Base-by-base conservation (phyloP, 2,113 vertebrate species). In the Hyperopisus bebe region DNA sequence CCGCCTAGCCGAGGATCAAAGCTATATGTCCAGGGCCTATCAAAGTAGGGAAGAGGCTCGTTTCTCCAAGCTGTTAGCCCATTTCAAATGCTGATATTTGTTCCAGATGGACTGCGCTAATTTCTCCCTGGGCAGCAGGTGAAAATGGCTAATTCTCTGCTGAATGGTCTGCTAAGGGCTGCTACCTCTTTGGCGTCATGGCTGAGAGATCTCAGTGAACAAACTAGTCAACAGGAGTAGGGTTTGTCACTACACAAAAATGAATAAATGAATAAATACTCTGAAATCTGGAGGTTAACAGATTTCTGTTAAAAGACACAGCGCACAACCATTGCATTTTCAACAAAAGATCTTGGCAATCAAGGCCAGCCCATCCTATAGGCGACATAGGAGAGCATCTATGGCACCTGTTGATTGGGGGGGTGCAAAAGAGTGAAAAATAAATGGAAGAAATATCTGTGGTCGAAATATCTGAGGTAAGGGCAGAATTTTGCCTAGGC, bases 1-100 rank as follows among this genome's bases (percentile, higher is more conserved):
- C 47, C 35, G 27, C 55, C 87, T 89, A 88, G 77, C 53, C 8
- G 6, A 50, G 62, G 80, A 90, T 90, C 87, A 90, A 66, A 90
- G 90, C 53, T 50, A 27, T 51, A 42, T 46, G 35, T 85, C 80
- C 62, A 24, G 39, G 88, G 53, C 55, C 87, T 46, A 85, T 80
- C 7, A 80, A 51, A 90, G 87, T 27, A 74, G 42, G 77, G 74
- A 86, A 44, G 66, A 84, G 70, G 39, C 90, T 70, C 48, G 24
- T 90, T 88, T 85, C 53, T 39, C 83, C 50, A 55, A 27, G 44
- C 80, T 13, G 53, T 77, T 31, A 10, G 58, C 21, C 55, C 17
- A 19, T 85, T 83, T 44, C 35, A 39, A 50, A 88, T 42, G 58
- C 19, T 27, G 58, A 86, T 84, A 24, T 44, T 47, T 8, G 50